Evolutionary conservation across 2,113 vertebrate genomes (phyloP).

Genomic region (Amphilophus citrinellus): DNA sequence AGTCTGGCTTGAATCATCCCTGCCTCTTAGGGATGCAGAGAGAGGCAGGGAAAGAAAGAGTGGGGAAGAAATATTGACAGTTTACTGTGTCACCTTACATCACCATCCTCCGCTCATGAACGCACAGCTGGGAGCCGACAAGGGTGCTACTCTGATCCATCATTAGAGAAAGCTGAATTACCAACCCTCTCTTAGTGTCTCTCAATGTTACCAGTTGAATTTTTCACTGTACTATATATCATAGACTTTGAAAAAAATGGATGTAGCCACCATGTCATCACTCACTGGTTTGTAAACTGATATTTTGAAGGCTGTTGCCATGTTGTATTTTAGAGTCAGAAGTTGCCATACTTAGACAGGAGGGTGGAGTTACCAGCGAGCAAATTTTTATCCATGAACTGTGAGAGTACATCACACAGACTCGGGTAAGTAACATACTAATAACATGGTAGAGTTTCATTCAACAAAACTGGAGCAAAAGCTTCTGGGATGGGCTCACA

Average conservation of each 20-base stretch:
- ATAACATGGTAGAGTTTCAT: not conserved
- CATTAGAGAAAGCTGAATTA: slow-evolving; percentile 28
- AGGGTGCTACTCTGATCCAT: slow-evolving; percentile 57
- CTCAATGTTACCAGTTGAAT: slow-evolving; percentile 18
- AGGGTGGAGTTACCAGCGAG: too few species aligned
- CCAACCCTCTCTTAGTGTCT: not conserved
- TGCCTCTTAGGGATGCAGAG: slow-evolving; percentile 5
- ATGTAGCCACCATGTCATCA: not conserved
- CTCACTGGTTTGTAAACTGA: not conserved
- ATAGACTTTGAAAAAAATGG: fast-evolving
- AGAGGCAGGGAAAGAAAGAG: slow-evolving; percentile 7
- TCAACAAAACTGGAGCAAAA: not conserved
- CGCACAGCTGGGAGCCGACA: slow-evolving; percentile 59
- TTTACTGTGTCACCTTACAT: slow-evolving; percentile 71
- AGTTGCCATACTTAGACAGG: too few species aligned
- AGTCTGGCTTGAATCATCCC: slow-evolving; percentile 47
- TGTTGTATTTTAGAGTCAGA: too few species aligned
- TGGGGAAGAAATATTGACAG: slow-evolving; percentile 57
- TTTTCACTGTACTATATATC: not conserved
- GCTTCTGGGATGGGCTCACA: not conserved
- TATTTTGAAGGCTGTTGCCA: not conserved
- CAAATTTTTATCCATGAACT: not conserved
- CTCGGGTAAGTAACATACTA: not conserved
- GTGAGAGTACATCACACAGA: not conserved
- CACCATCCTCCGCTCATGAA: slow-evolving; percentile 57